Evolutionary conservation across 1,140 invertebrate species (phyloP).

Genomic region (Heterodera schachtii): DNA sequence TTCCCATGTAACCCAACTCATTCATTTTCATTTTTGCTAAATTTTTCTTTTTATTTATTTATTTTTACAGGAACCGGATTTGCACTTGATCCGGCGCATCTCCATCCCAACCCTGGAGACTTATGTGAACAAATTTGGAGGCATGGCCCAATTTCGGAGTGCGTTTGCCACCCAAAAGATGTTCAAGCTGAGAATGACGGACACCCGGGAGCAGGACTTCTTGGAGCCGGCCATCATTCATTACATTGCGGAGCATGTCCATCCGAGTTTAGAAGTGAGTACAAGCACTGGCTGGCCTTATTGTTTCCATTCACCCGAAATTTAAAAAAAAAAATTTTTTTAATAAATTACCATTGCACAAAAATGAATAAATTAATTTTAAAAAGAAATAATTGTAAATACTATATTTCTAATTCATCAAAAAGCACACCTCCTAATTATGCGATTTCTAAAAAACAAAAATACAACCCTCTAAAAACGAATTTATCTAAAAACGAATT

Average conservation of each 20-base stretch:
- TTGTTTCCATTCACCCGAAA: slow-evolving; percentile 19
- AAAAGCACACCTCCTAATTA: too few relatives aligned
- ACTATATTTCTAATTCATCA: too few relatives aligned
- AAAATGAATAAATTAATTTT: too few relatives aligned
- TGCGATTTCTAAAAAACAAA: too few relatives aligned
- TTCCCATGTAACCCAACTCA: too few relatives aligned
- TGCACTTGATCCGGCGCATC: slow-evolving; percentile 45
- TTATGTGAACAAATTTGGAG: slow-evolving; percentile 40
- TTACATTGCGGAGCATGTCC: slow-evolving; percentile 63
- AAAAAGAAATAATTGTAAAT: too few relatives aligned
- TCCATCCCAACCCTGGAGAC: slow-evolving; percentile 45
- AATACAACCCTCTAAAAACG: too few relatives aligned
- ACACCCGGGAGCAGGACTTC: slow-evolving; percentile 31
- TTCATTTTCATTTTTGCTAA: too few relatives aligned
- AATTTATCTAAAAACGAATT: too few relatives aligned
- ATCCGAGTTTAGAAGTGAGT: slow-evolving; percentile 56
- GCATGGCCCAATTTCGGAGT: slow-evolving; percentile 14
- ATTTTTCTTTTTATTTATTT: too few relatives aligned
- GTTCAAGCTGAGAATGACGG: not conserved
- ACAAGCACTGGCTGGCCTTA: not conserved
- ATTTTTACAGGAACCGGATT: slow-evolving; percentile 49
- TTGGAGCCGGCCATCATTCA: slow-evolving; percentile 52
- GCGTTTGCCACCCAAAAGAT: slow-evolving; percentile 15
- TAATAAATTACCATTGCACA: too few relatives aligned
- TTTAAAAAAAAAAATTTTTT: too few relatives aligned